These are phyloP conservation scores for Mycalesis mineus DNA, from an alignment of 2,888 invertebrate species.

Conservation along the genomic window DNA sequence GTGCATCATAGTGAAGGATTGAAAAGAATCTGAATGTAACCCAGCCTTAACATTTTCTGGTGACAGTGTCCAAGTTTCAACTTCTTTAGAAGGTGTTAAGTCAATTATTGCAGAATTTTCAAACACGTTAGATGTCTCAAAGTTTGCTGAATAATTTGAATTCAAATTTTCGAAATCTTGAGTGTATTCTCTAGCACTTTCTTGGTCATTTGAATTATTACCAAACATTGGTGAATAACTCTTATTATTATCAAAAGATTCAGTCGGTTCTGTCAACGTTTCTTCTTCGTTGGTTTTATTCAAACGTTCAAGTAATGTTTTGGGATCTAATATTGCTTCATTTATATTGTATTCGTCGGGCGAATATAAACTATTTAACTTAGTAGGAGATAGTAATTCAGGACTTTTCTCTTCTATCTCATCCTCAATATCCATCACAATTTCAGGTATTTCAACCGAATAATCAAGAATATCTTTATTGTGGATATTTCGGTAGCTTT, in stretches of 20 bases:
- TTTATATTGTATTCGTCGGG: constrained; percentile 40
- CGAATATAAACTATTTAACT: constrained; percentile 9
- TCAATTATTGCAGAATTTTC: constrained; percentile 1
- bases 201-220: constrained; percentile 8
- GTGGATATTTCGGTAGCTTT: neutral
- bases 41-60: constrained; percentile 31
- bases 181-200: neutral
- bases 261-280: constrained; percentile 55
- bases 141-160: neutral
- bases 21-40: neutral
- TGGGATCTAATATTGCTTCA: constrained; percentile 58
- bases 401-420: constrained; percentile 3
- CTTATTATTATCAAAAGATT: constrained; percentile 41
- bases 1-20: constrained; percentile 31
- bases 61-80: constrained; percentile 53
- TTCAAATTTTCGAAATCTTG: neutral
- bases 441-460: neutral
- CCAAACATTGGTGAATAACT: constrained; percentile 26
- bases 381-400: constrained; percentile 7
- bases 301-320: constrained; percentile 51
- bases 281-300: constrained; percentile 32
- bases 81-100: constrained; percentile 42
- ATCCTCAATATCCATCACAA: neutral
- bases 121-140: constrained; percentile 1
- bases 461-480: neutral